Base-by-base conservation (phyloP, 2,888 invertebrate species). In the Agrotis ipsilon region DNA sequence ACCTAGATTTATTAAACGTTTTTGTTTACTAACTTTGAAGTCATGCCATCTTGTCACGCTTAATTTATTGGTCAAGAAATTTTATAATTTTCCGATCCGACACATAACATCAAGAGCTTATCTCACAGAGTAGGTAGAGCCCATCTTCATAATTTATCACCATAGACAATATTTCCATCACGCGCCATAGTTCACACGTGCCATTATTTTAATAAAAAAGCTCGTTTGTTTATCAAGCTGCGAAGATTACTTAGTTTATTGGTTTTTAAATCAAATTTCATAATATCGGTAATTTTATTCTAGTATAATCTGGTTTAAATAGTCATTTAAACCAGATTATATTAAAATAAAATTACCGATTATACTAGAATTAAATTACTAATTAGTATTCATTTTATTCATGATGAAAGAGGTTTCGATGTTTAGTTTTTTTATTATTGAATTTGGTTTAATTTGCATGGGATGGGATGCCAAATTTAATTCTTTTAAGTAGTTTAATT, bases 241-340 rank as follows among this genome's bases (percentile, higher is more conserved):
- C 58, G 58, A 72, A 71, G 60, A 61, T 55, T 57, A n/a, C n/a
- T n/a, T n/a, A 39, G 48, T 67, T 60, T 72, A 73, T 73, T 73
- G 46, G 43, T 52, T 68, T 64, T 49, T 54, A 46, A 69, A 69
- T 51, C 63, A 48, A 49, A 59, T 69, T 68, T 68, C 57, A 58
- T 68, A 68, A 65, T 9, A 62, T 52, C 52, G n/a, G 18, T 61
- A 46, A 58, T 61, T 61, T 24, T 59, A 69, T 43, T 54, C 64
- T n/a, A 27, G 46, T 63, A n/a, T 21, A 63, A 32, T 69, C 75
- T 62, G 59, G 78, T 75, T 79, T 54, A 49, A 43, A 24, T 43
- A n/a, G n/a, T n/a, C n/a, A 43, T 24, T 43, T 49, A 54, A 79
- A 75, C 78, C 59, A 62, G 75, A 69, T 32, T 63, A 21, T n/a